Evolutionary conservation across 2,888 invertebrate species (phyloP), one percentile per base, ranked within the genome.

Genomic region (Masnerella sp.): DNA sequence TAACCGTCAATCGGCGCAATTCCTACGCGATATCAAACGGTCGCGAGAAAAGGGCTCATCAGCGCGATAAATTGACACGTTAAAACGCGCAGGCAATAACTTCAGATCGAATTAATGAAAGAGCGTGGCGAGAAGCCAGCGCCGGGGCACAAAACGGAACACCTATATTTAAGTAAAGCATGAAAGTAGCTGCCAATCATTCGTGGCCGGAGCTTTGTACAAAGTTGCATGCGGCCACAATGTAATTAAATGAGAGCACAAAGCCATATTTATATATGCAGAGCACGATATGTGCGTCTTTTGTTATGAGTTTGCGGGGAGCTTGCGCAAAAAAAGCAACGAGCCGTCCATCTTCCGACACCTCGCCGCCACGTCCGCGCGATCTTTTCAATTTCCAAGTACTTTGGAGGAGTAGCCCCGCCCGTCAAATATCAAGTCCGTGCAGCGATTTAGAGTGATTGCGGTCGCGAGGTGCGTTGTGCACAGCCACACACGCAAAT

Each of bases 371-470:
- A 22, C 30, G 9, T 30, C 40, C 51, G 40, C 58, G 65, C 64
- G 67, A 58, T 64, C 43, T 62, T 76, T 70, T 74, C 64, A 73
- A 74, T 74, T 70, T 70, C 38, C 12, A 49, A 62, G 64, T 70
- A 56, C 54, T 69, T 62, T 51, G 51, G 18, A 51, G 30, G 30
- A 68, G 38, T 17, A 49, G 71, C 77, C 62, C 77, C 76, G 80
- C 82, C 79, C 83, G 81, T 83, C 77, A 80, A 82, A 82, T 82
- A 82, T 83, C 81, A 81, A 82, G 73, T 77, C 76, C 75, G 78
- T 78, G 76, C 78, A 74, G 81, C 81, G 82, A 82, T 83, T 83
- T 82, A 81, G 80, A 82, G 76, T 81, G 81, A 83, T 83, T 83
- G 82, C 81, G 80, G 81, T 81, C 77, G 79, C 79, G 54, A 51